Evolutionary conservation across 2,797 vertebrate genomes (phyloP).

Genomic region (Bradypodion pumilum): DNA sequence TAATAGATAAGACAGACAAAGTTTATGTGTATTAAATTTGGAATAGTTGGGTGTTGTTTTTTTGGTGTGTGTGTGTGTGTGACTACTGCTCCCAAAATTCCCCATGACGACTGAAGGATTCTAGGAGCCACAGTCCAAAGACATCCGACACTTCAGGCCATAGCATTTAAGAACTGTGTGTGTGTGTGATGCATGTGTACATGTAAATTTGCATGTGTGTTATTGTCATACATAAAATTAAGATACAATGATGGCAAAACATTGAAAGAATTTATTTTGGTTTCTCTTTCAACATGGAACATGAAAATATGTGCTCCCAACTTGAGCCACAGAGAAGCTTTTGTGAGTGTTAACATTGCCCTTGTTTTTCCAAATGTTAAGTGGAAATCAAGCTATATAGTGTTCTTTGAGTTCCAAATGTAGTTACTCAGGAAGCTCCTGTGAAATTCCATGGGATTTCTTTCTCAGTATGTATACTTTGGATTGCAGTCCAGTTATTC

Average conservation of each 20-base stretch:
- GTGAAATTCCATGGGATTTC: not conserved
- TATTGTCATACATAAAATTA: not conserved
- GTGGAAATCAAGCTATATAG: not conserved
- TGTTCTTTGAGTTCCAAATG: not conserved
- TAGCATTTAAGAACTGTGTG: no score
- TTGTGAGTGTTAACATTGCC: not conserved
- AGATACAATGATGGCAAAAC: not conserved
- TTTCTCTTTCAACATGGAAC: not conserved
- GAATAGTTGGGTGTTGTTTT: no score
- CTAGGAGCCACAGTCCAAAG: no score
- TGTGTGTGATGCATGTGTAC: no score
- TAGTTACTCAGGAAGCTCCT: not conserved
- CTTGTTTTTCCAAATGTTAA: not conserved
- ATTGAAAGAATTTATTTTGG: conserved; percentile 7
- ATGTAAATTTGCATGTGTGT: not conserved
- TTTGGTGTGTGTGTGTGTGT: no score
- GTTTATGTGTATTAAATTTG: no score
- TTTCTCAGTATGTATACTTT: not conserved
- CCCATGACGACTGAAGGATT: no score
- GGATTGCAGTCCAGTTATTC: not conserved
- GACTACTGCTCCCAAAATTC: no score
- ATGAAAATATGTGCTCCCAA: not conserved
- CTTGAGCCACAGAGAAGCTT: not conserved
- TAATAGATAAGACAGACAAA: not conserved
- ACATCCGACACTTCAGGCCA: no score